Evolutionary conservation across 2,113 vertebrate genomes (phyloP).

Genomic region (Edolisoma coerulescens): DNA sequence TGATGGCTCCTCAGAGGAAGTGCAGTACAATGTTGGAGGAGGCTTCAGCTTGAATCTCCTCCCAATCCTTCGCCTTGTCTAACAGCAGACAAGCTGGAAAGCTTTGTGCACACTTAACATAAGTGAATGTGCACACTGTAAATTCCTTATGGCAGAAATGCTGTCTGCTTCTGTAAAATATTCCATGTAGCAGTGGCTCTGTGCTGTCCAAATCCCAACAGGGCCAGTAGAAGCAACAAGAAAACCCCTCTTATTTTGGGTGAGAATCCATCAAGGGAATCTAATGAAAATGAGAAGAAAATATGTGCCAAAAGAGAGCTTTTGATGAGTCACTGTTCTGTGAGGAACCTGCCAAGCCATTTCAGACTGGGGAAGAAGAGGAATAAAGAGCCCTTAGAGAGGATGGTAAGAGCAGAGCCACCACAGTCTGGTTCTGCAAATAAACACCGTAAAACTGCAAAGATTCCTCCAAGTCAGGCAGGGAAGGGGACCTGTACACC

Average conservation of each 20-base stretch:
- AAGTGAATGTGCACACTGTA: neutral
- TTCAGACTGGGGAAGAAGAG: neutral
- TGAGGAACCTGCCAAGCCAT: neutral
- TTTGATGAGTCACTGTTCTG: neutral
- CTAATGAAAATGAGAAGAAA: neutral
- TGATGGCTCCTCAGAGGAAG: neutral
- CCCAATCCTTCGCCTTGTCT: neutral
- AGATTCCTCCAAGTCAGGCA: neutral
- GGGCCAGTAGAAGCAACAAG: neutral
- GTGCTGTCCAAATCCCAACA: neutral
- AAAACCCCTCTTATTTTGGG: neutral
- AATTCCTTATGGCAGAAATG: neutral
- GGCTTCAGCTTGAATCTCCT: neutral
- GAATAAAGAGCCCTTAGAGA: neutral
- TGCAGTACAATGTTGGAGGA: neutral
- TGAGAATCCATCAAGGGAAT: neutral
- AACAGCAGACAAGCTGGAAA: neutral
- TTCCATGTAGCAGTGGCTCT: neutral
- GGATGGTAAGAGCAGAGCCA: neutral
- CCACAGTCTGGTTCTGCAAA: neutral
- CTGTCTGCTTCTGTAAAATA: neutral
- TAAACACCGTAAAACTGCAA: neutral
- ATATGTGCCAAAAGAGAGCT: neutral
- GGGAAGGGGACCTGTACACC: neutral
- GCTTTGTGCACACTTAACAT: neutral